Evolutionary conservation across 2,888 invertebrate species (phyloP).

Genomic region (Pharmacophagus antenor): DNA sequence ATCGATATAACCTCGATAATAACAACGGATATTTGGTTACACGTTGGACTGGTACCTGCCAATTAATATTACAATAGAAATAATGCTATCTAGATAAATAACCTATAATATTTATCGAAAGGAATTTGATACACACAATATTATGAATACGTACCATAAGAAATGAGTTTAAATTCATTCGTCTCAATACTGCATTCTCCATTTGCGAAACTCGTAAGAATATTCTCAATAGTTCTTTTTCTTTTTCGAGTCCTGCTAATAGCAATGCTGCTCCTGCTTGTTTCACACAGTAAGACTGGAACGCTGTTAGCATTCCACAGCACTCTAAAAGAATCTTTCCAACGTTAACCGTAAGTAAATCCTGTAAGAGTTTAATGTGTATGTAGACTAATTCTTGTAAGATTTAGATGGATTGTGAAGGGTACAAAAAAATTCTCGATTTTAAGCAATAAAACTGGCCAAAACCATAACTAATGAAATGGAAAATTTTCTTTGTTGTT

Average conservation of each 20-base stretch:
- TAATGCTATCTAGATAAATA: background rate
- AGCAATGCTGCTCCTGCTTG: slow-evolving; percentile 94
- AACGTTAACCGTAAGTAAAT: slow-evolving; percentile 92
- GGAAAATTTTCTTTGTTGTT: too few species aligned
- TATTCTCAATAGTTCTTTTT: slow-evolving; percentile 95
- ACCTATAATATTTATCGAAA: background rate
- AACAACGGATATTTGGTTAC: slow-evolving; percentile 98
- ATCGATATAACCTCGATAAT: slow-evolving; percentile 93
- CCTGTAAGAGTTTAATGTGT: slow-evolving; percentile 64
- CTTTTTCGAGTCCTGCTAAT: slow-evolving; percentile 94
- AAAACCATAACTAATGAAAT: too few species aligned
- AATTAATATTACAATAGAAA: background rate
- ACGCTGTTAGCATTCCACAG: slow-evolving; percentile 95
- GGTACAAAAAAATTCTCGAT: too few species aligned
- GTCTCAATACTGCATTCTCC: slow-evolving; percentile 94
- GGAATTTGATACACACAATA: background rate
- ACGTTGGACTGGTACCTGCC: slow-evolving; percentile 94
- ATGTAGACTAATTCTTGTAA: too few species aligned
- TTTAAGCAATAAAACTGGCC: too few species aligned
- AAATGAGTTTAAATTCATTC: slow-evolving; percentile 99
- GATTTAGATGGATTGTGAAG: too few species aligned
- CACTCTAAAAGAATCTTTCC: slow-evolving; percentile 95
- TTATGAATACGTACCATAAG: slow-evolving; percentile 86
- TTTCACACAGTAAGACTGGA: slow-evolving; percentile 96
- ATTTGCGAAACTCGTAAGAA: slow-evolving; percentile 97